Conservation (phyloP, 1,140 invertebrate genomes). For the Habropoda laboriosa region DNA sequence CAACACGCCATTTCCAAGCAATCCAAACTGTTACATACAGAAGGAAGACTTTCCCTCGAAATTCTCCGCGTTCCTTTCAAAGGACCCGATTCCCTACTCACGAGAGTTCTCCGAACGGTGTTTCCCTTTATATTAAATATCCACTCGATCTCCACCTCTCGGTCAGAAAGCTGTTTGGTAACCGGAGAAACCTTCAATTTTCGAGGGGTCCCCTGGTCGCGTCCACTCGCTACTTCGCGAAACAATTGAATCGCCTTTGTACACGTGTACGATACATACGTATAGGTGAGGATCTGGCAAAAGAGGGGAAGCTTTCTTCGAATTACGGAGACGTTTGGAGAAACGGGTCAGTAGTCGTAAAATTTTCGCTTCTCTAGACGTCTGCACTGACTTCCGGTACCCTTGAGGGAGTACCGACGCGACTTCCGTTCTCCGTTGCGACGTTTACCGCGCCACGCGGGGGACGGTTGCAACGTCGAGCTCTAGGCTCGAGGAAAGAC, state of each 20-base stretch:
- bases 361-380: background rate
- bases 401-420: background rate
- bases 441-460: background rate
- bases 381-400: background rate
- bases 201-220: background rate
- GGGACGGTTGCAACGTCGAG: background rate
- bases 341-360: constrained; percentile 9
- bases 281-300: background rate
- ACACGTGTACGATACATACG: too few relatives aligned
- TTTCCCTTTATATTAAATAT: background rate
- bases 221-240: background rate
- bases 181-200: constrained; percentile 12
- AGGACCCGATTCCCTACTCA: background rate
- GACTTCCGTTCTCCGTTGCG: background rate
- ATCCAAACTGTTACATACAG: background rate
- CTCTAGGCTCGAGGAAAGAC: background rate
- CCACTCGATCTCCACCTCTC: background rate
- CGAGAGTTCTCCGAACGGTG: background rate
- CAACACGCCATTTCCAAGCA: too few relatives aligned
- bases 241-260: constrained; percentile 9
- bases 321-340: constrained; percentile 8
- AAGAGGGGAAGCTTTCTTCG: background rate
- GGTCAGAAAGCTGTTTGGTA: constrained; percentile 26
- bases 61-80: background rate
- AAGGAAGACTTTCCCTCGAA: background rate